Conservation (phyloP, 1,140 invertebrate species). For the Solen grandis region DNA sequence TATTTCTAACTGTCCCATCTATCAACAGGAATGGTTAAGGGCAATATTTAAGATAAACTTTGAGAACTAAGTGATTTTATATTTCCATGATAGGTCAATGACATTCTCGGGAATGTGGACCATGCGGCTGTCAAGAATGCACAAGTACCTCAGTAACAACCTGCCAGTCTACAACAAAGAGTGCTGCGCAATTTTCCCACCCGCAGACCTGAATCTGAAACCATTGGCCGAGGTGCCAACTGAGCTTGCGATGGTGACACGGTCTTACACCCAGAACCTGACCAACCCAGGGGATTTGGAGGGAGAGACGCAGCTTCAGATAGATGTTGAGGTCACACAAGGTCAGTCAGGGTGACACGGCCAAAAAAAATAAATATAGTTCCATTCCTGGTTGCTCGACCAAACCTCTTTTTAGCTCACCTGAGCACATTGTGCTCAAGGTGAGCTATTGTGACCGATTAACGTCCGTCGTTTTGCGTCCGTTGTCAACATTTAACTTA, state of each 20-base stretch:
- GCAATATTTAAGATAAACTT: too few relatives aligned
- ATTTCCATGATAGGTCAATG: constrained; percentile 64
- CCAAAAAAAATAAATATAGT: too few relatives aligned
- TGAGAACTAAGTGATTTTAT: too few relatives aligned
- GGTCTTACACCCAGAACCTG: constrained; percentile 66
- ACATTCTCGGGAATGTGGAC: constrained; percentile 68
- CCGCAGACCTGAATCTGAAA: constrained; percentile 58
- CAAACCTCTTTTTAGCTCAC: too few relatives aligned
- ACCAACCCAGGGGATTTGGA: constrained; percentile 60
- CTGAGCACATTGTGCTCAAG: too few relatives aligned
- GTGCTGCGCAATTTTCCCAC: constrained; percentile 75
- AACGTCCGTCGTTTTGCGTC: too few relatives aligned
- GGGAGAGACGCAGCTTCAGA: constrained; percentile 39
- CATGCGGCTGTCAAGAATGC: constrained; percentile 68
- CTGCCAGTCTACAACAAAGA: constrained; percentile 67
- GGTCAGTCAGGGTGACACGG: neutral
- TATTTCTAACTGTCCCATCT: too few relatives aligned
- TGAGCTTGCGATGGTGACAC: constrained; percentile 64
- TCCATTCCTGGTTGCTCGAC: too few relatives aligned
- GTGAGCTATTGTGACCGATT: too few relatives aligned
- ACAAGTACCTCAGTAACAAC: constrained; percentile 68
- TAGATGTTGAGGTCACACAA: constrained; percentile 36
- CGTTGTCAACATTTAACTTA: too few relatives aligned
- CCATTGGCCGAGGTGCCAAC: constrained; percentile 22
- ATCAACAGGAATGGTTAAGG: too few relatives aligned